Evolutionary conservation across 2,888 invertebrate species (phyloP), one percentile per base, ranked within the genome.

Genomic region (Ormyrus nitidulus): DNA sequence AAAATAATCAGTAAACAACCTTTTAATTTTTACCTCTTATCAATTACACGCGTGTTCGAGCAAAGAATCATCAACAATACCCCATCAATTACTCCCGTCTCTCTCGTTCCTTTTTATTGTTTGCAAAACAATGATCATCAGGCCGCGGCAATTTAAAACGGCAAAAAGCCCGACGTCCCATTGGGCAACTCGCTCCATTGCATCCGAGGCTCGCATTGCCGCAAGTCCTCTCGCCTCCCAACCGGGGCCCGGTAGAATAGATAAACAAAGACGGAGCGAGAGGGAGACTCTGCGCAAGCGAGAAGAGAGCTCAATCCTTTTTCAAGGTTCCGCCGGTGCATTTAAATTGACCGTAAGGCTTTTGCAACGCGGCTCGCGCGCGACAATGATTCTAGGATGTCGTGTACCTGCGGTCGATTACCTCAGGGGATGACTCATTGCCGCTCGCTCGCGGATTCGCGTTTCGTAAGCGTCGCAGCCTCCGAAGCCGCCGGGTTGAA

Each of bases 381-480:
- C 58, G 79, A 79, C 78, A 78, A 77, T 72, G 56, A 61, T 79
- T 73, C 78, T 53, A 79, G 59, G 73, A 73, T 73, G 68, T 58
- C 19, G 56, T 44, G 10, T 6, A 44, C 51, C 68, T 69, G 62
- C 73, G 78, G 78, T 78, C 73, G 68, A 73, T 73, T 79, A 73
- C 78, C 78, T 73, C 73, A 48, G 68, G 13, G 19, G 19, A 1
- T 19, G 78, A 79, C 44, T 79, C 74, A 74, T 46, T 64, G 46
- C 11, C 51, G 49, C 51, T 11, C 1, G 8, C 19, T 34, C 5
- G 48, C 48, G 65, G 3, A 59, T 51, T 19, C 53, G 34, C 49
- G 46, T 77, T 77, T 77, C 66, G 13, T 53, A 77, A 77, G 66
- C 48, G 19, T 51, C 61, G 11, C 10, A 5, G 48, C 59, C 46